Percentiles rank a stretch among this genome's conserved stretches.
These are phyloP conservation scores for Neodiprion pinetum DNA, from an alignment of 1,140 invertebrate genomes.

Conservation along the genomic window DNA sequence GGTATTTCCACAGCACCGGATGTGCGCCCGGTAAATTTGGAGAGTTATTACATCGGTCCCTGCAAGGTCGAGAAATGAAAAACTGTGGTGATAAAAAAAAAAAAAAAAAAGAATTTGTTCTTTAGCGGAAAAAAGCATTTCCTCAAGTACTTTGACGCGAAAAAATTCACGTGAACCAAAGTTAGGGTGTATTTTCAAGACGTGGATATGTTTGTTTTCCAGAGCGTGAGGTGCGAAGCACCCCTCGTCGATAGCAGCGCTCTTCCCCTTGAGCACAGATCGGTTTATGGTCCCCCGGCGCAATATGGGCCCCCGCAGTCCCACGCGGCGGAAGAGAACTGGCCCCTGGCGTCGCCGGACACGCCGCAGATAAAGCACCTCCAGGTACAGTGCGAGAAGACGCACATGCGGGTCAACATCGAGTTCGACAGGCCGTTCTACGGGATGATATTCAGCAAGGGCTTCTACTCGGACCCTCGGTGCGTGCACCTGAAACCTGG, in stretches of 20 bases:
- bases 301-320: slow-evolving; percentile 66
- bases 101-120: no score
- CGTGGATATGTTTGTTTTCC: slow-evolving; percentile 49
- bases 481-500: slow-evolving; percentile 91
- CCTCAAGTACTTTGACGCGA: no score
- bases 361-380: slow-evolving; percentile 91
- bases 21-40: no score
- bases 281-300: slow-evolving; percentile 75
- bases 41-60: no score
- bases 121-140: no score
- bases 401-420: slow-evolving; percentile 93
- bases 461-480: slow-evolving; percentile 87
- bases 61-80: no score
- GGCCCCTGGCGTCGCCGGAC: slow-evolving; percentile 83
- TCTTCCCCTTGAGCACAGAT: slow-evolving; percentile 79
- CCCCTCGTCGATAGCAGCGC: slow-evolving; percentile 79
- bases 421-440: slow-evolving; percentile 95
- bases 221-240: slow-evolving; percentile 77
- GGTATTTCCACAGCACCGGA: background rate
- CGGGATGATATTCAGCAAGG: slow-evolving; percentile 95
- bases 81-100: no score
- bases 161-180: no score
- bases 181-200: no score
- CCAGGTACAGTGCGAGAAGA: slow-evolving; percentile 95
- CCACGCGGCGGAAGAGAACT: slow-evolving; percentile 73